phyloP scores from a whole-genome alignment of 2,113 vertebrate species.

The Natator depressus region DNA sequence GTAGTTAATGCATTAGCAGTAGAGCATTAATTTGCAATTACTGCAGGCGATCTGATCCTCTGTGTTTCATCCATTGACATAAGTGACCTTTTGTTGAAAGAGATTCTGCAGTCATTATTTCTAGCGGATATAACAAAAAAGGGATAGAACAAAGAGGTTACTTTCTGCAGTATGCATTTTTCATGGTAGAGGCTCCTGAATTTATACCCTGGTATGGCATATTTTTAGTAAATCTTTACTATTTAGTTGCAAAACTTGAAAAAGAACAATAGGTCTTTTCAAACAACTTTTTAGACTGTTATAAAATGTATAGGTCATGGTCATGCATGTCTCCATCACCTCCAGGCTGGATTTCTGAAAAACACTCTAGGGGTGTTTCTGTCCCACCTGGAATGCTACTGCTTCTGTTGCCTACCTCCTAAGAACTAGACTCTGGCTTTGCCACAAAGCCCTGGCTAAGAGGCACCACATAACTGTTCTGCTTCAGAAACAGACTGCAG shows the following conservation, averaged over 20 bases:
- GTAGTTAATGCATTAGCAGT: conserved; percentile 83
- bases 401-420: not conserved
- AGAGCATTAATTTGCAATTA: conserved; percentile 86
- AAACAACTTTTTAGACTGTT: not conserved
- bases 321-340: not conserved
- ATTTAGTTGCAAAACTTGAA: not conserved
- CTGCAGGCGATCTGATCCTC: conserved; percentile 77
- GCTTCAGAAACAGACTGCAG: no score
- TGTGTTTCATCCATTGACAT: conserved; percentile 76
- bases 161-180: conserved; percentile 13
- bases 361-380: accelerated
- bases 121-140: conserved; percentile 57
- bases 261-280: conserved; percentile 1
- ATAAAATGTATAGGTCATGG: not conserved
- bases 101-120: conserved; percentile 77
- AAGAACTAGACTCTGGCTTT: not conserved
- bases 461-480: no score
- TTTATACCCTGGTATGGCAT: not conserved
- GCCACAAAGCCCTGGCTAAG: not conserved
- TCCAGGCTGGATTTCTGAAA: not conserved
- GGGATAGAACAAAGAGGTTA: conserved; percentile 5
- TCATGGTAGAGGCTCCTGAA: not conserved
- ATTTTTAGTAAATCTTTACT: conserved; percentile 2
- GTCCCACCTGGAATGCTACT: not conserved
- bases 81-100: conserved; percentile 79